phyloP scores from a whole-genome alignment of 2,113 vertebrate genomes.

The Plotosus lineatus region DNA sequence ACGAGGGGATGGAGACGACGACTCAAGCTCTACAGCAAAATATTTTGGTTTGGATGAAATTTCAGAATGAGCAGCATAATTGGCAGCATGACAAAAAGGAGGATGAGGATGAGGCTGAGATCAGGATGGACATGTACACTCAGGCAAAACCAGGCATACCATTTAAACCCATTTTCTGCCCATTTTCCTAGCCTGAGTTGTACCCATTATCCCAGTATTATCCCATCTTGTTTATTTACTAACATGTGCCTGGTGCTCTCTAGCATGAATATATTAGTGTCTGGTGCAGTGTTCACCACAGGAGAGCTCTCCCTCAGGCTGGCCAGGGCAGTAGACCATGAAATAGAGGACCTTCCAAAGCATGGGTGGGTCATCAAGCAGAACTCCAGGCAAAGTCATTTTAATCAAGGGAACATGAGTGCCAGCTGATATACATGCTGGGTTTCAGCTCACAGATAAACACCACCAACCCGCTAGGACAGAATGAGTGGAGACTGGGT shows the following conservation, averaged over 20 bases:
- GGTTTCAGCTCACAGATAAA: not conserved
- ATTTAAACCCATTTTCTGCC: slow-evolving; percentile 39
- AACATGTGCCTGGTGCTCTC: not conserved
- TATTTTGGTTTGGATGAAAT: not conserved
- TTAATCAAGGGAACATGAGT: not conserved
- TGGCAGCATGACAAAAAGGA: not conserved
- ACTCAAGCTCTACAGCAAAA: not conserved
- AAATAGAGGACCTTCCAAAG: slow-evolving; percentile 16
- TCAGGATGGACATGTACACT: slow-evolving; percentile 7
- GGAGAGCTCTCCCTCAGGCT: not conserved
- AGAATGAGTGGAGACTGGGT: not conserved
- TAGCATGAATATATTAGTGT: not conserved
- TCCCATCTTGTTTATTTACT: slow-evolving; percentile 12
- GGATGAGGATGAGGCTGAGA: slow-evolving; percentile 1
- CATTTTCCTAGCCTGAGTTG: slow-evolving; percentile 13
- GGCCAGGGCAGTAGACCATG: not conserved
- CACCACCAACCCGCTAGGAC: not conserved
- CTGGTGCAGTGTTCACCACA: not conserved
- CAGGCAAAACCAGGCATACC: slow-evolving; percentile 11
- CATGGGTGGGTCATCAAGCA: not conserved
- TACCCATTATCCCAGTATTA: slow-evolving; percentile 23
- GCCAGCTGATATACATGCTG: not conserved
- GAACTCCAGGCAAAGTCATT: not conserved
- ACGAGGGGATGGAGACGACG: not conserved
- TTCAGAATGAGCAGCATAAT: not conserved